Base-by-base conservation (phyloP, 2,888 invertebrate species). In the Spilosoma lubricipeda region DNA sequence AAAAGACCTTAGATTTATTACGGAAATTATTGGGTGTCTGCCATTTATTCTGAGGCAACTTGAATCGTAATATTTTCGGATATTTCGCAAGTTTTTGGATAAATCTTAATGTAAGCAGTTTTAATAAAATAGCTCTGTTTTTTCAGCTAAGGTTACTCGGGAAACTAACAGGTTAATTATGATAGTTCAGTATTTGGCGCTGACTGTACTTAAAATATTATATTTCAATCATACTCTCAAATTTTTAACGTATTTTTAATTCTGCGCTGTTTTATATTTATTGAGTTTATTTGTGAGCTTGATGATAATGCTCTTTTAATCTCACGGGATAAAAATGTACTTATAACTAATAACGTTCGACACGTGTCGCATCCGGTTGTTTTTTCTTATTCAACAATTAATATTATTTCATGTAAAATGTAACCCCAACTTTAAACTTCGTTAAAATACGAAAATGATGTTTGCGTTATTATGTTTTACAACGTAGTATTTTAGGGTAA, bases 1-100 rank as follows among this genome's bases (percentile, higher is more conserved):
- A 91, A 90, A 78, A 87, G 86, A 86, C 82, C 86, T 77, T 74
- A 87, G 87, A 90, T 90, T 90, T 91, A 90, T 91, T 86, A 77
- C 75, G 76, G 70, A 88, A 88, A 89, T 90, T 87, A 90, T 89
- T 86, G 85, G 85, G 86, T 88, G 86, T 88, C 84, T 84, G 64
- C 78, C 74, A 80, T 83, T 83, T 81, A 81, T 84, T 85, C 74
- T 70, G 73, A 72, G 75, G 82, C 85, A 87, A 84, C 74, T 82
- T 72, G 77, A 71, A 70, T 77, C 76, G 65, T 80, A 76, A 81
- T 81, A 79, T 82, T 80, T 80, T 80, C 71, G 74, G 77, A 83
- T 80, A 72, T 80, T 80, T 81, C 71, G 30, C 45, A 76, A 70
- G 65, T 78, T 77, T 63, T 27, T 36, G 48, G 56, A 65, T 63